Evolutionary conservation across 2,888 invertebrate species (phyloP), one percentile per base, ranked within the genome.

Genomic region (Nephrocerus scutellatus): DNA sequence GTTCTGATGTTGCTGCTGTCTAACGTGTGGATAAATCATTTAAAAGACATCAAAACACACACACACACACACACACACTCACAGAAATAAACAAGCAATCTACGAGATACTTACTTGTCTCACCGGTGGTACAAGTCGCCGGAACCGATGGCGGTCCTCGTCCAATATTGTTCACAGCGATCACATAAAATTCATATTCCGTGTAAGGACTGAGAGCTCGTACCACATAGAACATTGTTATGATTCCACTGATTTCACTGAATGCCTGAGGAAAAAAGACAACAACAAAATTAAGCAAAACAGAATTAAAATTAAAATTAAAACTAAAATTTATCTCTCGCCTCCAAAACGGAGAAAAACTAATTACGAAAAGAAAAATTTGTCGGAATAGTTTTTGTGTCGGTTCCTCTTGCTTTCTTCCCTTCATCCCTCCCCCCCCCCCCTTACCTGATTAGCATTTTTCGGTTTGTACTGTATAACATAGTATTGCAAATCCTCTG

Each of bases 381-480:
- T 10, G 10, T 10, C 7, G 7, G 22, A 22, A 22, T 8, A 8
- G 22, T 22, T 10, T 7, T 10, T 22, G 7, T 22, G 22, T 22
- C 10, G 22, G 22, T 22, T 10, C 7, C 22, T 22, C 8, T 22
- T 7, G 8, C 7, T 7, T 22, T 7, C 22, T 22, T 22, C 22
- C 22, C 10, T 22, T 22, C 10, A 10, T 22, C 22, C 10, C 10
- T 22, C 22, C 22, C 22, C 22, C 7, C 10, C 10, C 22, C 22
- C 7, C 10, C 53, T 60, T 59, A 76, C 76, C 72, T 79, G 79
- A 69, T 88, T 87, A 37, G 90, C 88, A 68, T 85, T 86, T 74
- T 91, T 92, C 30, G 91, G 91, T 67, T 93, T 93, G 75, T 93
- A 95, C 70, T 92, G 91, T 57, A 97, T 89, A 52, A 93, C 88